Conservation (phyloP, 2,113 vertebrate species). For the Illadopsis cleaveri region DNA sequence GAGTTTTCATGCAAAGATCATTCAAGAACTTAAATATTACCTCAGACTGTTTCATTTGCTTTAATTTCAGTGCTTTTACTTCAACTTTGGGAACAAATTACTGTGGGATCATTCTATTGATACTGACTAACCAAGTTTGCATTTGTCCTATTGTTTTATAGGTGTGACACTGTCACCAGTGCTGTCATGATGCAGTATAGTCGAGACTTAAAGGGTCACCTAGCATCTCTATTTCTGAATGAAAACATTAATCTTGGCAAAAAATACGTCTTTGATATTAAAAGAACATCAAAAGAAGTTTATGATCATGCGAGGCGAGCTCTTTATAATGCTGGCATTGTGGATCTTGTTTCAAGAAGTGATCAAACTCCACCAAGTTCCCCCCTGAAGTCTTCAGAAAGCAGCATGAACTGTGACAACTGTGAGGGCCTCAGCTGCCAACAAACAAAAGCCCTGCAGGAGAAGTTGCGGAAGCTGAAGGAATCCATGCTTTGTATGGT, state of each 20-base stretch:
- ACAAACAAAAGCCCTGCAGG: constrained; percentile 87
- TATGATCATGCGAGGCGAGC: constrained; percentile 92
- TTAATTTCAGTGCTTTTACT: not conserved
- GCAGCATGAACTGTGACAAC: constrained; percentile 82
- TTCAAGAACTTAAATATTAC: not conserved
- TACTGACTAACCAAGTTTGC: not conserved
- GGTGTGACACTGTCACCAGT: constrained; percentile 95
- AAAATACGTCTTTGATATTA: constrained; percentile 97
- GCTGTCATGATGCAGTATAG: constrained; percentile 99
- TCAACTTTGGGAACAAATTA: not conserved
- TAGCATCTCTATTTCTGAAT: constrained; percentile 96
- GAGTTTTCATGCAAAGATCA: not conserved
- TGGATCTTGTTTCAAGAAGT: constrained; percentile 84
- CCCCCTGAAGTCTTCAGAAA: constrained; percentile 75
- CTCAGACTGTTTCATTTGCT: not conserved
- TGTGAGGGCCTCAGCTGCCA: constrained; percentile 86
- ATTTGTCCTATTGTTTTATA: constrained; percentile 21
- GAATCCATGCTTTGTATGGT: constrained; percentile 95
- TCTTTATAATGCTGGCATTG: constrained; percentile 92
- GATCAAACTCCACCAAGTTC: constrained; percentile 81
- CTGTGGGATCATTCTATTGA: not conserved
- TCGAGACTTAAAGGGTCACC: constrained; percentile 94
- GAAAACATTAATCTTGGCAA: constrained; percentile 98
- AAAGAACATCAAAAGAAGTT: constrained; percentile 95
- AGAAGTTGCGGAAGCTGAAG: constrained; percentile 88